Evolutionary conservation across 2,797 vertebrate genomes (phyloP), one percentile per base, ranked within the genome.

Genomic region (Chrysocyon brachyurus): DNA sequence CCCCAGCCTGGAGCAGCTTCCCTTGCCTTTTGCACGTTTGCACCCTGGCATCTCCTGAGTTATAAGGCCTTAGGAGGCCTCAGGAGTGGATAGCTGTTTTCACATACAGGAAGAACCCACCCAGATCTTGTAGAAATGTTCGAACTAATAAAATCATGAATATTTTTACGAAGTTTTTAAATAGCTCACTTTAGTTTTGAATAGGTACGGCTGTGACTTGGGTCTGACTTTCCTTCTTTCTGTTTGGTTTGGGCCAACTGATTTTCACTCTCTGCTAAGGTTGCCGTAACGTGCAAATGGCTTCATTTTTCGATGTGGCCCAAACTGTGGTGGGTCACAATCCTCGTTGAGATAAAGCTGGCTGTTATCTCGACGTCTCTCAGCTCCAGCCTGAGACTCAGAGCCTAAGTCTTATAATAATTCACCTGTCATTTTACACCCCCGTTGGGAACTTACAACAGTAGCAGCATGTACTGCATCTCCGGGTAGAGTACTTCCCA

Each of bases 141-240:
- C 98, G 97, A 95, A 98, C 73, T 97, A 98, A 98, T 97, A 98
- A 97, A 91, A 93, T 56, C 92, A 91, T 33, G 64, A 97, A 72
- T 98, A 98, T 98, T 98, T 98, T 98, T 96, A 96, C 95, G 96
- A 98, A 97, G 95, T 96, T 98, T 98, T 96, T 98, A 96, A 98
- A 94, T 95, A 98, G 97, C 96, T 98, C 3, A 59, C 96, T 98
- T 94, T 98, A 98, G 92, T 91, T 87, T 97, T 97, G 46, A 73
- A 86, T 90, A 96, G 87, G 96, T 98, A 36, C 84, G 94, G 92
- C 97, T 1, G 87, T 94, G 98, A 98, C 97, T 98, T 97, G 97
- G 75, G 56, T 93, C 94, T 85, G 88, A 94, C 26, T 68, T 28
- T 79, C 64, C 40, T 72, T 46, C 56, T 94, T 36, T n/a, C 79